A percentile compares a stretch with the other conserved stretches of the same genome.
phyloP scores from a whole-genome alignment of 2,797 vertebrate species.

The Thaleichthys pacificus region DNA sequence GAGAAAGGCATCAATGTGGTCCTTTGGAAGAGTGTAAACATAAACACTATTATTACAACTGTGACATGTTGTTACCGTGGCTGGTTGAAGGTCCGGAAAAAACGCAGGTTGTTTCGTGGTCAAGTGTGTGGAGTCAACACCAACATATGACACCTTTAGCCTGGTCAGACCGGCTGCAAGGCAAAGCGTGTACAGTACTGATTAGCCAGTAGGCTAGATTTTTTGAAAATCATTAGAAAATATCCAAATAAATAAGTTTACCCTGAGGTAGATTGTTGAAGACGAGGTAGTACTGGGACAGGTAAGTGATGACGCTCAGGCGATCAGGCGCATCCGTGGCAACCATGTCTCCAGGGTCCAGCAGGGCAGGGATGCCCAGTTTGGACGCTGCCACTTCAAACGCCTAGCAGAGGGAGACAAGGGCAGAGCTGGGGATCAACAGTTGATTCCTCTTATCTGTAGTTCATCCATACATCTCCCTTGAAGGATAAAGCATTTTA shows the following conservation, averaged over 20 bases:
- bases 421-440: neutral
- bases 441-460: no score
- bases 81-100: slow-evolving; percentile 5
- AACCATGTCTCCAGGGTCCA: slow-evolving; percentile 86
- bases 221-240: no score
- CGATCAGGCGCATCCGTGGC: slow-evolving; percentile 80
- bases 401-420: slow-evolving; percentile 38
- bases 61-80: slow-evolving; percentile 38
- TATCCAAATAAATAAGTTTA: slow-evolving; percentile 14
- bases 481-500: no score
- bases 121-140: slow-evolving; percentile 5
- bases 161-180: slow-evolving; percentile 48
- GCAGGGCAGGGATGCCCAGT: slow-evolving; percentile 84
- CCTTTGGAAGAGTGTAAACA: neutral
- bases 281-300: slow-evolving; percentile 84
- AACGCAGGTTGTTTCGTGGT: slow-evolving; percentile 11
- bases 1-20: slow-evolving; percentile 1
- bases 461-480: no score
- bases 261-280: slow-evolving; percentile 67
- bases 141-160: slow-evolving; percentile 17
- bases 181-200: slow-evolving; percentile 35
- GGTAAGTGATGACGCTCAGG: slow-evolving; percentile 86
- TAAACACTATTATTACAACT: neutral
- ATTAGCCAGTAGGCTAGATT: slow-evolving; percentile 24
- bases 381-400: slow-evolving; percentile 84